Conservation (phyloP, 2,113 vertebrate species). For the Tupaia tana region DNA sequence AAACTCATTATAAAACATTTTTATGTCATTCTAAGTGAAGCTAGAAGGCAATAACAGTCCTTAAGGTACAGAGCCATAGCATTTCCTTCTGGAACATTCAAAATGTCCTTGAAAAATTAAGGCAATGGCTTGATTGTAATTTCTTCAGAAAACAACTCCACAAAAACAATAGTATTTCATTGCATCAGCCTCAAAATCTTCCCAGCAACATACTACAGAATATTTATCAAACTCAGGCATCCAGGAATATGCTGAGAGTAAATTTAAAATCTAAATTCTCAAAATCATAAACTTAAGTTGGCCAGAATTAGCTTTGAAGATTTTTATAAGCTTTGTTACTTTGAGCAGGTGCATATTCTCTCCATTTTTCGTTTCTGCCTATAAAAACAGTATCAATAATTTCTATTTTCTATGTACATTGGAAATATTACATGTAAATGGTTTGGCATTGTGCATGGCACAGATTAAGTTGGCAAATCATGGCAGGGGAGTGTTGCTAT, state of each 20-base stretch:
- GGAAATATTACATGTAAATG: not conserved
- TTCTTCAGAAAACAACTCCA: not conserved
- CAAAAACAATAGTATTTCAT: not conserved
- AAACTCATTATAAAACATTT: slow-evolving; percentile 32
- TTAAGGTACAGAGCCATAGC: not conserved
- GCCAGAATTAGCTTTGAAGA: not conserved
- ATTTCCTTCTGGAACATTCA: slow-evolving; percentile 39
- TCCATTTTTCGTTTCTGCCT: not conserved
- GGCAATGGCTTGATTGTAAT: not conserved
- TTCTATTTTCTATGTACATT: not conserved
- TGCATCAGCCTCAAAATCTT: not conserved
- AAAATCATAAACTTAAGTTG: not conserved
- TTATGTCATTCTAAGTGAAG: not conserved
- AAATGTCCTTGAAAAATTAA: slow-evolving; percentile 39
- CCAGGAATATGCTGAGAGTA: not conserved
- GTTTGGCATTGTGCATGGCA: not conserved
- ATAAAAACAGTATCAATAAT: not conserved
- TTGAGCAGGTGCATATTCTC: not conserved
- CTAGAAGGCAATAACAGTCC: not conserved
- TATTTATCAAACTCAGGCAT: slow-evolving; percentile 1
- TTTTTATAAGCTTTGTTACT: not conserved
- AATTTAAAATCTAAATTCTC: not conserved
- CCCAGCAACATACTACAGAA: not conserved
- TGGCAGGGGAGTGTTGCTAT: no score
- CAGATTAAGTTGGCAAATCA: not conserved